Evolutionary conservation across 2,113 vertebrate species (phyloP).

Genomic region (Paraplagusia blochii): DNA sequence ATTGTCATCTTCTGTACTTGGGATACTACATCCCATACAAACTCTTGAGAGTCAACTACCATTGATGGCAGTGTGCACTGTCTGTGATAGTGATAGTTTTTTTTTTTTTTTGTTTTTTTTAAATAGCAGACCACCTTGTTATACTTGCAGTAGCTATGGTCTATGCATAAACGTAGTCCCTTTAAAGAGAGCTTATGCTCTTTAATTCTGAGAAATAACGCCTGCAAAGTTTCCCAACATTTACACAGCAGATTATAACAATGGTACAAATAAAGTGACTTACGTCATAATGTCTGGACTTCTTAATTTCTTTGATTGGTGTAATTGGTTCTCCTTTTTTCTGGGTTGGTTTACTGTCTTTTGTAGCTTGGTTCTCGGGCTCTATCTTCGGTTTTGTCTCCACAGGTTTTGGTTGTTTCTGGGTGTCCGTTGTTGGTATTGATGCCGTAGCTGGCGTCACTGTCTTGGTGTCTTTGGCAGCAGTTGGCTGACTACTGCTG

Average conservation of each 20-base stretch:
- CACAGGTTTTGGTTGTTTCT: constrained; percentile 50
- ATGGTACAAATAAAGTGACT: constrained; percentile 47
- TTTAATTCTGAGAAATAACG: too few species aligned
- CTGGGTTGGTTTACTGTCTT: constrained; percentile 62
- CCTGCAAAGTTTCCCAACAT: constrained; percentile 12
- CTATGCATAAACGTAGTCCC: too few species aligned
- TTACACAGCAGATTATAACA: not conserved
- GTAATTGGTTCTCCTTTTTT: constrained; percentile 74
- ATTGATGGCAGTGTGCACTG: too few species aligned
- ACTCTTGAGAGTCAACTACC: too few species aligned
- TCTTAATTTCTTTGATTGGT: constrained; percentile 74
- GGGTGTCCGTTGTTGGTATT: constrained; percentile 39
- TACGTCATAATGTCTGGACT: constrained; percentile 86
- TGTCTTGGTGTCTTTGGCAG: constrained; percentile 75
- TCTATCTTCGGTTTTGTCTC: constrained; percentile 59
- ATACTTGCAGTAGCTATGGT: too few species aligned
- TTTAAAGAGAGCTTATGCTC: too few species aligned
- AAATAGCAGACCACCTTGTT: too few species aligned
- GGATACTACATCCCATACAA: too few species aligned
- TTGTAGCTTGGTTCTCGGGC: constrained; percentile 49
- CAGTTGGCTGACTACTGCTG: constrained; percentile 43
- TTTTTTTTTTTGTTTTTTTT: too few species aligned
- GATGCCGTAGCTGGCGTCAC: constrained; percentile 26
- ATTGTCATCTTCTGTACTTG: too few species aligned
- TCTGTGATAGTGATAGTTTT: too few species aligned